Percentiles rank a stretch among this genome's conserved stretches.
These are phyloP conservation scores for Rhea americana DNA, from an alignment of 2,113 vertebrate genomes.

Conservation along the genomic window DNA sequence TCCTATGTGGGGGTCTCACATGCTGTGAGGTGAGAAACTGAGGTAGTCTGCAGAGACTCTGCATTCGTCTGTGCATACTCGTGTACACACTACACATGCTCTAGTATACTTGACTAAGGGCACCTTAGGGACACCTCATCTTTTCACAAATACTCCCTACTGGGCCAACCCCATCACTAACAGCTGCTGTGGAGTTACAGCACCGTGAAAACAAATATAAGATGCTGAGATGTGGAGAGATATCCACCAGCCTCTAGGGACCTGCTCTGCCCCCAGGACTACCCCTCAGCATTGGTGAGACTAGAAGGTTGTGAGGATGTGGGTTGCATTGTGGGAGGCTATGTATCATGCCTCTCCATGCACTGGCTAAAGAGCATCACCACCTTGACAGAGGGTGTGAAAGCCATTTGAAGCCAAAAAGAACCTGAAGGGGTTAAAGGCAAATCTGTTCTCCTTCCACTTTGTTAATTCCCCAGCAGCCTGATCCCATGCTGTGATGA, in stretches of 20 bases:
- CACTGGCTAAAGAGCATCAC: neutral
- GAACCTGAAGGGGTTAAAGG: constrained; percentile 33
- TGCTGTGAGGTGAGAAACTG: neutral
- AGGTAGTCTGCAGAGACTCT: neutral
- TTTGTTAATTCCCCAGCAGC: constrained; percentile 56
- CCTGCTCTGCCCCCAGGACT: neutral
- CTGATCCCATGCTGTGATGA: constrained; percentile 15
- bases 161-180: neutral
- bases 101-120: neutral
- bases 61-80: neutral
- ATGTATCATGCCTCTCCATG: fast-evolving
- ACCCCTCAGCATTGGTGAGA: neutral
- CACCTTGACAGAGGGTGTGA: neutral
- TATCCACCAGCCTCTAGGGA: neutral
- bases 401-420: neutral
- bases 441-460: neutral
- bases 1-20: neutral
- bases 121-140: neutral
- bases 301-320: neutral
- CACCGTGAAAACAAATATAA: neutral
- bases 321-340: fast-evolving
- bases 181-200: neutral
- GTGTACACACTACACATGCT: neutral
- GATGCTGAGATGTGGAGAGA: neutral
- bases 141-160: neutral